Conservation (phyloP, 2,888 invertebrate genomes). For the Lutraria lutraria region DNA sequence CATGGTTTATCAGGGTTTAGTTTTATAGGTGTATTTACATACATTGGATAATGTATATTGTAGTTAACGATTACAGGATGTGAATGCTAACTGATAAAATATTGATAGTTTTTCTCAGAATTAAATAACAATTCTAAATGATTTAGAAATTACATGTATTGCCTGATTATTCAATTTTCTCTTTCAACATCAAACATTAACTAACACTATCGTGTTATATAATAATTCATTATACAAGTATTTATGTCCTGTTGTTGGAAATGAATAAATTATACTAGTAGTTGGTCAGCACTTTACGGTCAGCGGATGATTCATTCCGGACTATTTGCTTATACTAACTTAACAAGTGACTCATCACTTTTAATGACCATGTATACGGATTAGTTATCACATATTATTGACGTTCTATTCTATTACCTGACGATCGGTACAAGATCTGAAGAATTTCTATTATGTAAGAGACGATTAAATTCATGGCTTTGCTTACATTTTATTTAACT, state of each 20-base stretch:
- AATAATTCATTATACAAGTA: no score
- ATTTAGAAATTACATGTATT: no score
- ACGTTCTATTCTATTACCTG: not conserved
- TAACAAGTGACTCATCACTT: not conserved
- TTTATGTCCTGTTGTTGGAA: not conserved
- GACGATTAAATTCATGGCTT: constrained; percentile 47
- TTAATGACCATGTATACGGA: not conserved
- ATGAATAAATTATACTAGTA: not conserved
- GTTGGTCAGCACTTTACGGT: not conserved
- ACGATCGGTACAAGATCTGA: not conserved
- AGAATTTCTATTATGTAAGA: constrained; percentile 24
- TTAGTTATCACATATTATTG: constrained; percentile 14
- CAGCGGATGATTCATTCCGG: not conserved
- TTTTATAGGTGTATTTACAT: no score
- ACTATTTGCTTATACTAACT: not conserved
- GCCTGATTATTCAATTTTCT: no score
- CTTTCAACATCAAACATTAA: no score
- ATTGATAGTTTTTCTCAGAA: no score
- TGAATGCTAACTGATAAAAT: no score
- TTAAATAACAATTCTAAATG: no score
- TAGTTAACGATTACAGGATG: no score
- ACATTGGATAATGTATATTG: no score
- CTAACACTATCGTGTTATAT: no score
- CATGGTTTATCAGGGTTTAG: no score
- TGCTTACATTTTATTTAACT: constrained; percentile 48